Evolutionary conservation across 2,888 invertebrate species (phyloP).

Genomic region (Julus scandinavius): DNA sequence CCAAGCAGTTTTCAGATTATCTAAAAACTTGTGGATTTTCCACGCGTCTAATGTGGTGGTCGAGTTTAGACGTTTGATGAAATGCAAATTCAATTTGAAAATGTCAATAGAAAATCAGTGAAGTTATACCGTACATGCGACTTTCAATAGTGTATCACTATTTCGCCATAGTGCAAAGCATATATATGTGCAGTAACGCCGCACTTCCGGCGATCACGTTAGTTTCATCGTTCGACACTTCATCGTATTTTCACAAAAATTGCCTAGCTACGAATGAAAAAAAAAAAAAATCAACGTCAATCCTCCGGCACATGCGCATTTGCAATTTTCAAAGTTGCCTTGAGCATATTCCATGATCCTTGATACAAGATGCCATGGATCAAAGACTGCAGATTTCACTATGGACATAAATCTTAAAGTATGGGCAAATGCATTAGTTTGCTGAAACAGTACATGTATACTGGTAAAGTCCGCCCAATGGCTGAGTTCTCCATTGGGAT

Average conservation of each 20-base stretch:
- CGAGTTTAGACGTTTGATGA: too few relatives aligned
- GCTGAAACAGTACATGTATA: background rate
- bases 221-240: background rate
- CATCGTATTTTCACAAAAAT: background rate
- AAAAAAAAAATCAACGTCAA: background rate
- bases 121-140: background rate
- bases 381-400: slow-evolving; percentile 20
- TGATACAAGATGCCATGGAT: background rate
- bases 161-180: background rate
- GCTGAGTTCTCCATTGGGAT: background rate
- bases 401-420: background rate
- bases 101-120: background rate
- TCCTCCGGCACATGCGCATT: background rate
- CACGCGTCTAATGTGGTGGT: too few relatives aligned
- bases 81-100: background rate
- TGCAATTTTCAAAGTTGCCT: background rate
- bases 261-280: background rate
- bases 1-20: too few relatives aligned
- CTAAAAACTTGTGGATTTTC: too few relatives aligned
- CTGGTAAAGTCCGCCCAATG: background rate
- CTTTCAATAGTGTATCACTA: background rate
- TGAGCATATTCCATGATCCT: background rate
- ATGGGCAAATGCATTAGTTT: background rate
- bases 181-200: background rate
- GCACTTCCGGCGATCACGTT: slow-evolving; percentile 23